Percentiles rank a stretch among this genome's conserved stretches.
Evolutionary conservation across 2,888 invertebrate genomes (phyloP).

Genomic region (Platycheirus rosarum): DNA sequence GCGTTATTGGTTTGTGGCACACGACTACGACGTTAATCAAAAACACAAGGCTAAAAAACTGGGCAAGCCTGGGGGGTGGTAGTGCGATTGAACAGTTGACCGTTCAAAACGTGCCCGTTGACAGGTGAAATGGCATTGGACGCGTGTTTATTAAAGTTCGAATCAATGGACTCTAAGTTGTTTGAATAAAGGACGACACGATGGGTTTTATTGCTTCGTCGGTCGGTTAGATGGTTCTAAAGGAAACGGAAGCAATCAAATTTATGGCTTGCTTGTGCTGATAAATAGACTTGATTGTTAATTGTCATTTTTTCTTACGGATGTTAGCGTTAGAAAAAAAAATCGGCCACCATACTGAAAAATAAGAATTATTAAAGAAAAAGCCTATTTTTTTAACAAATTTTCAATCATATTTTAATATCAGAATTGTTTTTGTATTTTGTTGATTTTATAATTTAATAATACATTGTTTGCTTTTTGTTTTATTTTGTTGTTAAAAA

Average conservation of each 20-base stretch:
- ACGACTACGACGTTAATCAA: constrained; percentile 31
- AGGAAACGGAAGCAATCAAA: constrained; percentile 16
- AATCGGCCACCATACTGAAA: no score
- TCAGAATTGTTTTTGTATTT: constrained; percentile 28
- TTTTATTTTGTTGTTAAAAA: constrained; percentile 51
- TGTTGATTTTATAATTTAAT: constrained; percentile 37
- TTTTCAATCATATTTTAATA: constrained; percentile 53
- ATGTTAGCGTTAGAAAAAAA: no score
- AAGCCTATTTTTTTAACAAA: constrained; percentile 42
- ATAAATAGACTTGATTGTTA: constrained; percentile 8
- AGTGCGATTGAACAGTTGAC: not conserved
- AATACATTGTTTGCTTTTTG: no score
- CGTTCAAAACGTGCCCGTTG: constrained; percentile 39
- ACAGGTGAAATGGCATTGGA: constrained; percentile 44
- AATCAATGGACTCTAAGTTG: constrained; percentile 31
- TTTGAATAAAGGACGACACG: not conserved
- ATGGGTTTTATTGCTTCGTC: constrained; percentile 45
- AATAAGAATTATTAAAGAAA: not conserved
- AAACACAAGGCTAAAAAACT: constrained; percentile 14
- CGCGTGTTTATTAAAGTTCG: constrained; percentile 41
- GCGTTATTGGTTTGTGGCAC: constrained; percentile 45
- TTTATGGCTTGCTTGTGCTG: constrained; percentile 26
- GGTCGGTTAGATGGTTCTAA: not conserved
- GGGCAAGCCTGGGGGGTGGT: not conserved
- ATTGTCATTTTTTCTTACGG: no score